Conservation (phyloP, 2,888 invertebrate genomes). For the Sphaerophoria taeniata region DNA sequence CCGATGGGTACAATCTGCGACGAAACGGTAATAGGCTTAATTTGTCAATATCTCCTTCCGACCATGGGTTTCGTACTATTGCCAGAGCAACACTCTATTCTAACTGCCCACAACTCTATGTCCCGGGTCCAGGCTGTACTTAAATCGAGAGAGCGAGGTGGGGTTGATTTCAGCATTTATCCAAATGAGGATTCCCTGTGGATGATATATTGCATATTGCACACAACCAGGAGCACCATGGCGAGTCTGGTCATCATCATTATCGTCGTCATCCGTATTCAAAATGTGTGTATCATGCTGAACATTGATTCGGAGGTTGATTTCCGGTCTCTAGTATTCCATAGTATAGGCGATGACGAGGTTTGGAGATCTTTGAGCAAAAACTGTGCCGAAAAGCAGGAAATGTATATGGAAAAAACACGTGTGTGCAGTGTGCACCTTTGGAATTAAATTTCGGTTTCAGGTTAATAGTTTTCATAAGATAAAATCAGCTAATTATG, state of each 20-base stretch:
- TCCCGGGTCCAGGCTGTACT: background rate
- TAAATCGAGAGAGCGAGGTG: conserved; percentile 17
- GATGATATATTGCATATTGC: conserved; percentile 20
- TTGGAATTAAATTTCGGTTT: conserved; percentile 54
- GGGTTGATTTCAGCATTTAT: conserved; percentile 32
- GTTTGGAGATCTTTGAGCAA: background rate
- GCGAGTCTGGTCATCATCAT: background rate
- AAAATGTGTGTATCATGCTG: conserved; percentile 13
- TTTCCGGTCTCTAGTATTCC: conserved; percentile 45
- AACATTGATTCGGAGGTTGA: conserved; percentile 9
- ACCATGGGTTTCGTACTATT: conserved; percentile 37
- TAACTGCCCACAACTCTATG: conserved; percentile 7
- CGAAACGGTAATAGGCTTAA: conserved; percentile 67
- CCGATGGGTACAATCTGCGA: conserved; percentile 56
- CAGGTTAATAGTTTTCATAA: conserved; percentile 56
- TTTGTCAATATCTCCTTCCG: conserved; percentile 67
- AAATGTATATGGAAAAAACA: conserved; percentile 39
- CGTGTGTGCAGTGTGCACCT: conserved; percentile 51
- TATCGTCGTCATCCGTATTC: conserved; percentile 9
- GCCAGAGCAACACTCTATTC: background rate
- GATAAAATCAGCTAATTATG: conserved; percentile 56
- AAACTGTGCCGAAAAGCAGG: background rate
- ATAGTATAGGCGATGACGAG: background rate
- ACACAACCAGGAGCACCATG: conserved; percentile 4
- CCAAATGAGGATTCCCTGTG: conserved; percentile 35